phyloP scores from a whole-genome alignment of 1,140 invertebrate genomes.

The Globodera ellingtonae region DNA sequence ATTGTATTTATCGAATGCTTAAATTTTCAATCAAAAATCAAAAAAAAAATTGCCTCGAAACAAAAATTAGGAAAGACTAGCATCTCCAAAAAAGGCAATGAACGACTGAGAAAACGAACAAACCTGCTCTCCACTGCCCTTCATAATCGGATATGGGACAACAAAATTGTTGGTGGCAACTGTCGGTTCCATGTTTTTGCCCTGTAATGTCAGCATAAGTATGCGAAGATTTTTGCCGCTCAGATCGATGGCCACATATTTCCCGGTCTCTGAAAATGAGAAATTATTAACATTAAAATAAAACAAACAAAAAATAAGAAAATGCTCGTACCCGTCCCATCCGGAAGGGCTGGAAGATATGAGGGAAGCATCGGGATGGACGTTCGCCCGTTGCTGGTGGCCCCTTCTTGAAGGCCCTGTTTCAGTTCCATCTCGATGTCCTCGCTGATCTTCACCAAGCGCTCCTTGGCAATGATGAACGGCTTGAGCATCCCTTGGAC shows the following conservation, averaged over 20 bases:
- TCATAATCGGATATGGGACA: constrained; percentile 62
- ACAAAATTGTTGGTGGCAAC: constrained; percentile 58
- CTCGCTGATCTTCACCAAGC: constrained; percentile 57
- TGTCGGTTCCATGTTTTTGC: constrained; percentile 48
- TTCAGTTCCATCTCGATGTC: constrained; percentile 57
- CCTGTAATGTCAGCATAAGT: constrained; percentile 54
- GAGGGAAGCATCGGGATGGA: constrained; percentile 64
- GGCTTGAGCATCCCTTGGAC: constrained; percentile 31
- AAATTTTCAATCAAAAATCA: too few relatives aligned
- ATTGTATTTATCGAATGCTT: too few relatives aligned
- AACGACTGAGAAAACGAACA: neutral
- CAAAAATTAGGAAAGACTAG: too few relatives aligned
- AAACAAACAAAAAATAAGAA: constrained; percentile 13
- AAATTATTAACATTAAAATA: constrained; percentile 12
- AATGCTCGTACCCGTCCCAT: constrained; percentile 54
- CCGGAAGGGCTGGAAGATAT: constrained; percentile 58
- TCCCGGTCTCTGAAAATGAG: constrained; percentile 56
- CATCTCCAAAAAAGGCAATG: too few relatives aligned
- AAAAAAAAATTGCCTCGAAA: too few relatives aligned
- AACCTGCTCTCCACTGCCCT: constrained; percentile 64
- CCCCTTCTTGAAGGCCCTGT: constrained; percentile 47
- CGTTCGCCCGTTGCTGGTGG: constrained; percentile 33
- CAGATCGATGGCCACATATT: constrained; percentile 65
- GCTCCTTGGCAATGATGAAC: constrained; percentile 46
- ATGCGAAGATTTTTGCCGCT: constrained; percentile 63